These are phyloP conservation scores for Tuberolachnus salignus DNA, from an alignment of 2,888 invertebrate genomes.

Conservation along the genomic window DNA sequence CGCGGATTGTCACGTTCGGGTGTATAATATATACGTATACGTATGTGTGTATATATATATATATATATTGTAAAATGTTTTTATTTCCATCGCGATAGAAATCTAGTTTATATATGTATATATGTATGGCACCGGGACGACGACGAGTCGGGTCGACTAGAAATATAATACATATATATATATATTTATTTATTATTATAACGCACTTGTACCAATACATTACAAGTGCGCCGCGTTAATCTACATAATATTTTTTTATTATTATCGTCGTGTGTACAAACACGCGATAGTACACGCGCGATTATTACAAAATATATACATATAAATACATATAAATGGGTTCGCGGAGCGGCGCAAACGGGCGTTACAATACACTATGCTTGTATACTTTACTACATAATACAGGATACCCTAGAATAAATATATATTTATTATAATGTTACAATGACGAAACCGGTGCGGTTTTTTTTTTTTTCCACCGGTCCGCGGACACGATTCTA, in stretches of 20 bases:
- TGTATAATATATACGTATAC: background rate
- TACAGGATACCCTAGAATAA: background rate
- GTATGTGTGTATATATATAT: background rate
- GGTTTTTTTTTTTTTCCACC: background rate
- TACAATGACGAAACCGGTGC: conserved; percentile 24
- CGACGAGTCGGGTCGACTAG: background rate
- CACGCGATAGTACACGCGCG: background rate
- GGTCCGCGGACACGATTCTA: background rate
- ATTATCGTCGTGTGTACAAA: background rate
- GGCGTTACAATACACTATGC: background rate
- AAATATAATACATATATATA: no score
- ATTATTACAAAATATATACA: conserved; percentile 19
- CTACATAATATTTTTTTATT: no score
- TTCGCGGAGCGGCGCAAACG: no score
- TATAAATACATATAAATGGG: background rate
- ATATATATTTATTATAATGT: no score
- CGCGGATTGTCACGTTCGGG: background rate
- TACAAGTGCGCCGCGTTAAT: no score
- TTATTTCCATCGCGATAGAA: background rate
- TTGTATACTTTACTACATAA: background rate
- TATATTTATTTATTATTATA: no score
- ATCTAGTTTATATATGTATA: background rate
- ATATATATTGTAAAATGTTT: conserved; percentile 1
- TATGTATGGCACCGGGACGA: background rate
- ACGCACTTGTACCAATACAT: no score